A percentile compares a stretch with the other conserved stretches of the same genome.
Evolutionary conservation across 1,140 invertebrate species (phyloP).

Genomic region (Drosophila aff.): DNA sequence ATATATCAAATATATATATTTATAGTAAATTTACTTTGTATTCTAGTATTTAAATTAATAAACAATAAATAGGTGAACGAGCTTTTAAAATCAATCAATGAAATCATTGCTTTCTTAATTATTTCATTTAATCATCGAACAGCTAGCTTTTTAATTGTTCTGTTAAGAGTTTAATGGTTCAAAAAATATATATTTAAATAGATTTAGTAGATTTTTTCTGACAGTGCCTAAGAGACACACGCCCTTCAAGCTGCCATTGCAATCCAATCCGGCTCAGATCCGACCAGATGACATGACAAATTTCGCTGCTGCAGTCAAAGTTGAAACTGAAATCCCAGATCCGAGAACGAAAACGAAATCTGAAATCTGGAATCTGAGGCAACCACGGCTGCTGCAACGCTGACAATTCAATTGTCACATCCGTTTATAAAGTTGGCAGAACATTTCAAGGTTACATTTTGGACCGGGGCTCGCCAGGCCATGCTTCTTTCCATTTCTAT

Average conservation of each 20-base stretch:
- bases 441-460: slow-evolving; percentile 55
- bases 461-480: not conserved
- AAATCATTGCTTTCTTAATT: not conserved
- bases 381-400: slow-evolving; percentile 4
- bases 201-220: not conserved
- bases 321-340: slow-evolving; percentile 33
- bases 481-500: slow-evolving; percentile 28
- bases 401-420: slow-evolving; percentile 62
- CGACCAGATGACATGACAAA: slow-evolving; percentile 54
- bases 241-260: slow-evolving; percentile 22
- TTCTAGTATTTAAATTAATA: not conserved
- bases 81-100: too few species aligned
- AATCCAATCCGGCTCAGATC: slow-evolving; percentile 31
- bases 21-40: not conserved
- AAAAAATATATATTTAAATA: not conserved
- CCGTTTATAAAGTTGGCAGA: slow-evolving; percentile 58
- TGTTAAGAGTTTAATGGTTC: rapidly evolving
- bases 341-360: slow-evolving; percentile 2
- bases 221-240: slow-evolving; percentile 14
- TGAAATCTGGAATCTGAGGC: slow-evolving; percentile 13
- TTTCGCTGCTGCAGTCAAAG: slow-evolving; percentile 50
- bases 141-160: not conserved
- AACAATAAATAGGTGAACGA: not conserved
- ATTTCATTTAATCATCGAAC: not conserved
- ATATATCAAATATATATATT: not conserved